phyloP scores from a whole-genome alignment of 2,888 invertebrate species.

The Deilephila elpenor region DNA sequence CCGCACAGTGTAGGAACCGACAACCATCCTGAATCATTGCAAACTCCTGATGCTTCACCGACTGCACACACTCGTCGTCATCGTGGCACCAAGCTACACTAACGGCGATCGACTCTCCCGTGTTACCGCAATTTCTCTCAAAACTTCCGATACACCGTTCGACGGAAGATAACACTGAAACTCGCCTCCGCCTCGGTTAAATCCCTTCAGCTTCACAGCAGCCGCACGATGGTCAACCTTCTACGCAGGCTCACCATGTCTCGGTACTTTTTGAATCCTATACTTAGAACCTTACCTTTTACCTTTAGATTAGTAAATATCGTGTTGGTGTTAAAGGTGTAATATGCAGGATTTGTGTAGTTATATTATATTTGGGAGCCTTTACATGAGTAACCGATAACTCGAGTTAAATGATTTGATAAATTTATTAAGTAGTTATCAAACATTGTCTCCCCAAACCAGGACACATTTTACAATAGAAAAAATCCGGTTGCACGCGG shows the following conservation, averaged over 20 bases:
- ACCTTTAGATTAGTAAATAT: constrained; percentile 64
- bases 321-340: constrained; percentile 61
- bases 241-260: constrained; percentile 77
- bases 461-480: constrained; percentile 7
- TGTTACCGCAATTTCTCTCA: constrained; percentile 69
- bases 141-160: constrained; percentile 71
- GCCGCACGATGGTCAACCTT: constrained; percentile 74
- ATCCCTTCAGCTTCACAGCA: constrained; percentile 79
- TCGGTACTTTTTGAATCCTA: constrained; percentile 83
- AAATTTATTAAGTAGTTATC: not conserved
- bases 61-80: constrained; percentile 75
- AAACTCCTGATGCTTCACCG: constrained; percentile 69
- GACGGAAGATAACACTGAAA: constrained; percentile 72
- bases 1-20: constrained; percentile 67
- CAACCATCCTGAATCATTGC: constrained; percentile 64
- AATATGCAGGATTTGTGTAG: constrained; percentile 47
- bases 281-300: constrained; percentile 79
- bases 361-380: constrained; percentile 27
- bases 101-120: constrained; percentile 63
- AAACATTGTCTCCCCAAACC: not conserved
- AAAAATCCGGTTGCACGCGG: constrained; percentile 5
- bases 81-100: constrained; percentile 69
- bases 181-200: constrained; percentile 64
- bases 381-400: constrained; percentile 3
- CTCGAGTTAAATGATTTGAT: not conserved